Evolutionary conservation across 2,888 invertebrate genomes (phyloP), one percentile per base, ranked within the genome.

Genomic region (Ennomos fuscantarius): DNA sequence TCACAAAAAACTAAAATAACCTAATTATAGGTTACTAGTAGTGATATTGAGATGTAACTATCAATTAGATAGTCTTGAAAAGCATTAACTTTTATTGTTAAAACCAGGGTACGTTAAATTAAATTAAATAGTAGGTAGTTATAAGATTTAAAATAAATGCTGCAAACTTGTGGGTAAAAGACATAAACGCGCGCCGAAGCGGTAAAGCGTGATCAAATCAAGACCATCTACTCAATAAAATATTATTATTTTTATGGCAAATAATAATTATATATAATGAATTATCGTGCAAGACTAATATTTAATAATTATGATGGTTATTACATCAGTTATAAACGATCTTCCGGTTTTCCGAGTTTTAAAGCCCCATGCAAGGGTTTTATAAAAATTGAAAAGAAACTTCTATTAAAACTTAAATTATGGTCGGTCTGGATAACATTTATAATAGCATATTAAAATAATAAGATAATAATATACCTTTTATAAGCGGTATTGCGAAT

Each of bases 391-490:
- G 35, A 40, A 47, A 54, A 46, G 45, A 34, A 47, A 44, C 39
- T 55, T 54, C 35, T 42, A 52, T 40, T 52, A 54, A 48, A 43
- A 48, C 54, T 49, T 39, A 55, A 40, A 72, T 64, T 70, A 69
- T 69, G 72, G 74, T 69, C 69, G 70, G 68, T 70, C 69, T 69
- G 66, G 66, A 74, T 81, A 78, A 24, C 6, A 24, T 24, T n/a
- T 24, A 24, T 24, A 24, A 81, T 81, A 81, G 60, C 68, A 70
- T 76, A 83, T 82, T 85, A 85, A 79, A 80, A 84, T 88, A 89
- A 89, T 89, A 81, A 84, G 85, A 84, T 91, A 91, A 91, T 92
- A 76, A 90, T 81, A 89, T 78, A 87, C 88, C 87, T 88, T 82
- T 70, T 76, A 76, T 83, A 85, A 84, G 79, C 83, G 84, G 78